phyloP scores from a whole-genome alignment of 2,797 vertebrate genomes.

The Pangasius djambal region DNA sequence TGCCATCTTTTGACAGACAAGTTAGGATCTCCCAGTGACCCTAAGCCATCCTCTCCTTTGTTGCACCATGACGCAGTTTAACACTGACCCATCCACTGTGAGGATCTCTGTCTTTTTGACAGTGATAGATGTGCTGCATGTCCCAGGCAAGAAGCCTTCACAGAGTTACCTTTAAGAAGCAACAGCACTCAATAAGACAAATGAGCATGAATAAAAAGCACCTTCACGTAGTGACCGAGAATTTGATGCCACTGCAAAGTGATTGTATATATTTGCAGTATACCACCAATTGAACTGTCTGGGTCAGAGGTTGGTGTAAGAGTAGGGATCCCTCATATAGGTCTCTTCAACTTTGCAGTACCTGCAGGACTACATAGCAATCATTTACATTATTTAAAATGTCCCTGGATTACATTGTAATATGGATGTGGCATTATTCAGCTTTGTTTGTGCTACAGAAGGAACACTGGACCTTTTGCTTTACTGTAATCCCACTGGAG shows the following conservation, averaged over 20 bases:
- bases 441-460: conserved; percentile 34
- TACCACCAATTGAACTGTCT: conserved; percentile 45
- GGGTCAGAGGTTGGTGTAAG: conserved; percentile 65
- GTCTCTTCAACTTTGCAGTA: conserved; percentile 47
- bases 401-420: conserved; percentile 53
- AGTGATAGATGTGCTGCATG: conserved; percentile 60
- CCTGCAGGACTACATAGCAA: conserved; percentile 61
- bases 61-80: conserved; percentile 45
- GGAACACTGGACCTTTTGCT: conserved; percentile 10
- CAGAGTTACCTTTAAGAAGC: conserved; percentile 54
- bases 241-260: conserved; percentile 44
- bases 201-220: conserved; percentile 60
- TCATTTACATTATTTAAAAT: conserved; percentile 70
- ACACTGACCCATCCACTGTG: conserved; percentile 49
- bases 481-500: not conserved
- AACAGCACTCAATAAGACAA: conserved; percentile 60
- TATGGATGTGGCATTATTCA: conserved; percentile 41
- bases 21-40: conserved; percentile 31
- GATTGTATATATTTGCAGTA: conserved; percentile 55
- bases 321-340: conserved; percentile 59
- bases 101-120: conserved; percentile 58
- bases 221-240: conserved; percentile 40
- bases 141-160: conserved; percentile 52
- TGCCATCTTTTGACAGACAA: conserved; percentile 38
- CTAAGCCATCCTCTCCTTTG: conserved; percentile 41